A percentile compares a stretch with the other conserved stretches of the same genome.
phyloP scores from a whole-genome alignment of 53 echinoderm and acorn worm species.

The Actinopyga echinites region DNA sequence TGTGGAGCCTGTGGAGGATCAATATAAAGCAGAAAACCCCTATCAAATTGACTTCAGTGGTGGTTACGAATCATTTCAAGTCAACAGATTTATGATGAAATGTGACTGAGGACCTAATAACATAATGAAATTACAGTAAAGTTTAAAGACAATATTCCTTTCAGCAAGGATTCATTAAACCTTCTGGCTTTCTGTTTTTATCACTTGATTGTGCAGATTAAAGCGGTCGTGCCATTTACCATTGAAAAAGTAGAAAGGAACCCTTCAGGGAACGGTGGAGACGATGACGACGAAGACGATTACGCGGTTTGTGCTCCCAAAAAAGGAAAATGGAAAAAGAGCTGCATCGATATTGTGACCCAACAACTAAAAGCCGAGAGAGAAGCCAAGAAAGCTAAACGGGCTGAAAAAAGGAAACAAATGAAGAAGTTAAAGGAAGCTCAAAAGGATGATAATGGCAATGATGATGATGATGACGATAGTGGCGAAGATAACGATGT shows the following conservation, averaged over 20 bases:
- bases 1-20: no score
- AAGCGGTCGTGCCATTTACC: slow-evolving; percentile 22
- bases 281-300: slow-evolving; percentile 51
- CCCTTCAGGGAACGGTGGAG: slow-evolving; percentile 22
- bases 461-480: slow-evolving; percentile 2
- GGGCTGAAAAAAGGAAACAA: slow-evolving; percentile 14
- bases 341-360: slow-evolving; percentile 25
- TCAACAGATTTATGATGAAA: no score
- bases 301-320: slow-evolving; percentile 27
- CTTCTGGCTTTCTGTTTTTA: no score
- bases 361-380: slow-evolving; percentile 29
- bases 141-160: no score
- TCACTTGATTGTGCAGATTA: background rate
- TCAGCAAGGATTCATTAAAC: no score
- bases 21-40: no score
- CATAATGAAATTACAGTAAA: no score
- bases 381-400: slow-evolving; percentile 9
- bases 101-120: no score
- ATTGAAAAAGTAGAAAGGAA: slow-evolving; percentile 39
- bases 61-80: no score
- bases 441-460: background rate
- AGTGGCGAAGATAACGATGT: background rate
- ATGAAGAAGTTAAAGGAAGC: background rate
- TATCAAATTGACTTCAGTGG: no score
- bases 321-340: slow-evolving; percentile 34